Evolutionary conservation across 2,113 vertebrate species (phyloP).

Genomic region (Apteryx mantelli): DNA sequence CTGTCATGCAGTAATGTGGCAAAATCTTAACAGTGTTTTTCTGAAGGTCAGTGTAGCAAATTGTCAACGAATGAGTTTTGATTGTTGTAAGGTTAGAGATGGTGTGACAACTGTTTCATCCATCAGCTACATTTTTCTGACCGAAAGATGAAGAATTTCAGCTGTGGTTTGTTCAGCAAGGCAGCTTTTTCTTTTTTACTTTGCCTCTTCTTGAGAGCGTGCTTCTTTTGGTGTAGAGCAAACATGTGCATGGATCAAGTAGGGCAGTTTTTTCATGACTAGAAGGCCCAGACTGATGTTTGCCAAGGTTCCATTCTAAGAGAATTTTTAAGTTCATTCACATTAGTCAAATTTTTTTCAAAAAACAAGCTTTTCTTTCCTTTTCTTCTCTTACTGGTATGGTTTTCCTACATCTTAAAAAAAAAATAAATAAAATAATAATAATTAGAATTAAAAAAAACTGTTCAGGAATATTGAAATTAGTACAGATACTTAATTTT

Average conservation of each 20-base stretch:
- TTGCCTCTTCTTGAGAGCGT: neutral
- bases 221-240: neutral
- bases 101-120: neutral
- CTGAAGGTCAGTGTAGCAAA: neutral
- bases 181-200: neutral
- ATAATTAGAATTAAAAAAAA: neutral
- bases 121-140: neutral
- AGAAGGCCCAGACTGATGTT: neutral
- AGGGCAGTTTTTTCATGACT: neutral
- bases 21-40: neutral
- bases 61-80: neutral
- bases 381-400: neutral
- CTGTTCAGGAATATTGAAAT: neutral
- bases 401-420: neutral
- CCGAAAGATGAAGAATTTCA: neutral
- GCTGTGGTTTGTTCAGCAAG: neutral
- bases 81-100: rapidly evolving
- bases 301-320: neutral
- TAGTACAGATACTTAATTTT: neutral
- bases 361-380: neutral
- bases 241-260: neutral
- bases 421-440: neutral
- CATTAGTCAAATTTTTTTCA: neutral
- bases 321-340: neutral
- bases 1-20: neutral